These are phyloP conservation scores for Drosophila truncata DNA, from an alignment of 1,140 invertebrate species.

Conservation along the genomic window DNA sequence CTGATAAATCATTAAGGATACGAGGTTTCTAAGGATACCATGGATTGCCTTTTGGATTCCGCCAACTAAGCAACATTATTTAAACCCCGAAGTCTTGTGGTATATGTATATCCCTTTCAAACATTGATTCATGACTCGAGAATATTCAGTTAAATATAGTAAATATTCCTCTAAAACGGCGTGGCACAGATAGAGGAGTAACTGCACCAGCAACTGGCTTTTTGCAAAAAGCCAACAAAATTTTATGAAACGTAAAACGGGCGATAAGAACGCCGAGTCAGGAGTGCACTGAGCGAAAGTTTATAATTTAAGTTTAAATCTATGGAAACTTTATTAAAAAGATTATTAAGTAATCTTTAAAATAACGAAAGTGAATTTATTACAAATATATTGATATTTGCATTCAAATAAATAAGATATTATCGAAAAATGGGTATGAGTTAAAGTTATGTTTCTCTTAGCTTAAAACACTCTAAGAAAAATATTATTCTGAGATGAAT, in stretches of 20 bases:
- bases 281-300: constrained; percentile 29
- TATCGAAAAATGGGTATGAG: no score
- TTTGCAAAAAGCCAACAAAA: constrained; percentile 69
- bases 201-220: constrained; percentile 27
- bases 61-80: constrained; percentile 43
- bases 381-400: not conserved
- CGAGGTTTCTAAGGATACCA: constrained; percentile 3
- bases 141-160: constrained; percentile 48
- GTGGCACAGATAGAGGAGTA: constrained; percentile 4
- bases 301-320: not conserved
- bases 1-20: constrained; percentile 58
- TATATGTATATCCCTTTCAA: constrained; percentile 7
- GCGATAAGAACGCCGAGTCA: constrained; percentile 64
- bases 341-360: not conserved
- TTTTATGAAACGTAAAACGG: constrained; percentile 85
- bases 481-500: no score
- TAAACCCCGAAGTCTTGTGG: not conserved
- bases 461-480: no score
- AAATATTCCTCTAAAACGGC: constrained; percentile 35
- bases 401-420: no score
- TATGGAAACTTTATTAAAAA: not conserved
- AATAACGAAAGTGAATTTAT: not conserved
- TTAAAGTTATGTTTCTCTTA: no score
- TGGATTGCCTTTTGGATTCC: not conserved
- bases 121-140: constrained; percentile 50